These are phyloP conservation scores for Anas bernieri DNA, from an alignment of 2,797 vertebrate species.

Conservation along the genomic window DNA sequence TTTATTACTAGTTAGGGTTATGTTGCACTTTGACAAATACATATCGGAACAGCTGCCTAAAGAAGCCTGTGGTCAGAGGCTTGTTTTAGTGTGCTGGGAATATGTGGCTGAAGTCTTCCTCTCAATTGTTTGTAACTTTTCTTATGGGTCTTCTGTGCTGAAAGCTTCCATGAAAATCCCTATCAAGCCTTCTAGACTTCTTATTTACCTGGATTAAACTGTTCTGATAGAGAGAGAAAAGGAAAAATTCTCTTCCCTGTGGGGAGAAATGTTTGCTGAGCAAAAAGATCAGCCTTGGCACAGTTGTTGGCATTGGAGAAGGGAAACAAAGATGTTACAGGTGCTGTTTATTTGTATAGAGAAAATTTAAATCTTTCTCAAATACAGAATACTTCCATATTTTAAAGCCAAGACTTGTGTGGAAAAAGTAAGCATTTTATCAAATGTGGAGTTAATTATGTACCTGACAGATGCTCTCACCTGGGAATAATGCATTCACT, in stretches of 20 bases:
- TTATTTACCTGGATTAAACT: background rate
- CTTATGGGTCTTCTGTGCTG: background rate
- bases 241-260: background rate
- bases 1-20: accelerated
- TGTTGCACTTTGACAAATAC: accelerated
- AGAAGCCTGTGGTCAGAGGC: background rate
- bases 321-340: background rate
- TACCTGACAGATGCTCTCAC: background rate
- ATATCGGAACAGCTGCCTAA: background rate
- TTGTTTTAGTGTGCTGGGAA: accelerated
- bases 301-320: background rate
- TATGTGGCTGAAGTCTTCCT: background rate
- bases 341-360: background rate
- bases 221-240: background rate
- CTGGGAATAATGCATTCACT: background rate
- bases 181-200: background rate
- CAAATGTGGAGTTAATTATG: background rate
- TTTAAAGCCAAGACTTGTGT: background rate
- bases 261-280: background rate
- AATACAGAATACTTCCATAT: background rate
- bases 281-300: background rate
- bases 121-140: background rate
- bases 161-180: background rate
- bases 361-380: background rate
- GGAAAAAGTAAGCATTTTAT: background rate